Percentiles rank a stretch among this genome's conserved stretches.
phyloP scores from a whole-genome alignment of 1,140 invertebrate species.

The Sminthurides bifidus region DNA sequence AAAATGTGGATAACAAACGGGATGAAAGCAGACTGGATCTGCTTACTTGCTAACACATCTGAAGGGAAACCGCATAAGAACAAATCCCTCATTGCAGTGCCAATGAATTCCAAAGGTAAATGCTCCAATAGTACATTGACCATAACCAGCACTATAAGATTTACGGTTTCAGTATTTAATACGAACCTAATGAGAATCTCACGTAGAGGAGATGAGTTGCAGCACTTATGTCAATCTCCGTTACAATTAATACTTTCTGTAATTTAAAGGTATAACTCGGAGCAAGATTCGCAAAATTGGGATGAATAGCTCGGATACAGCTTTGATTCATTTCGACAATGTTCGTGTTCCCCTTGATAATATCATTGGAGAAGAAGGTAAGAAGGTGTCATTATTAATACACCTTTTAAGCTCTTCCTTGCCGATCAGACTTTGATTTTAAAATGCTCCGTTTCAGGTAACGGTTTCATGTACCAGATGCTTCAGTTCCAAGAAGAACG shows the following conservation, averaged over 20 bases:
- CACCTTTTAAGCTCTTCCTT: not conserved
- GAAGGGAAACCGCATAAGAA: slow-evolving; percentile 38
- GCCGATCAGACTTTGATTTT: not conserved
- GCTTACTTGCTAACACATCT: slow-evolving; percentile 44
- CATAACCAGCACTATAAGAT: too few relatives aligned
- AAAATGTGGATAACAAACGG: slow-evolving; percentile 52
- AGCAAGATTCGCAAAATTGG: slow-evolving; percentile 45
- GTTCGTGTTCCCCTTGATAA: slow-evolving; percentile 43
- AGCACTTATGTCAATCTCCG: slow-evolving; percentile 50
- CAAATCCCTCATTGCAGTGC: slow-evolving; percentile 49
- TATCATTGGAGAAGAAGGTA: slow-evolving; percentile 49
- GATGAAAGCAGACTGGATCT: slow-evolving; percentile 47
- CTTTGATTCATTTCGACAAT: slow-evolving; percentile 48
- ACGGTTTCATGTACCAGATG: slow-evolving; percentile 51
- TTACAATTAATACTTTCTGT: slow-evolving; percentile 44
- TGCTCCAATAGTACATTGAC: too few relatives aligned
- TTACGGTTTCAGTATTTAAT: too few relatives aligned
- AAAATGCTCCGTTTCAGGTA: slow-evolving; percentile 32
- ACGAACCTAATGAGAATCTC: too few relatives aligned
- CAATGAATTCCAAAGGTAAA: slow-evolving; percentile 44
- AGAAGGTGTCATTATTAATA: not conserved
- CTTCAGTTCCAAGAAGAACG: slow-evolving; percentile 46
- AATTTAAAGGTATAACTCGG: slow-evolving; percentile 34
- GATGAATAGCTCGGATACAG: slow-evolving; percentile 46
- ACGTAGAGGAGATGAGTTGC: too few relatives aligned